These are phyloP conservation scores for Pachyuromys duprasi DNA, from an alignment of 2,797 vertebrate species.

Conservation along the genomic window DNA sequence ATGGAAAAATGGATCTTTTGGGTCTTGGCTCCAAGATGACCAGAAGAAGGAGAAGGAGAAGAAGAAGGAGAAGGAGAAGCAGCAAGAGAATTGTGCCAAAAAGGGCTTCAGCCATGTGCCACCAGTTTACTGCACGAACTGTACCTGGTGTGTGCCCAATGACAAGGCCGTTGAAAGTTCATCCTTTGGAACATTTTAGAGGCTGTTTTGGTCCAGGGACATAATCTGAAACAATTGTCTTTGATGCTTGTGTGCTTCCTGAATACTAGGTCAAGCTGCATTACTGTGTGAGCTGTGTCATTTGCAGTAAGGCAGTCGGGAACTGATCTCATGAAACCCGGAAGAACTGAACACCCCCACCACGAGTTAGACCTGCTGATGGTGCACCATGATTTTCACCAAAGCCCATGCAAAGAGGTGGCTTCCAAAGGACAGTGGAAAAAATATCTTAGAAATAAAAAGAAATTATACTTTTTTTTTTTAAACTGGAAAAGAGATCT, in stretches of 20 bases:
- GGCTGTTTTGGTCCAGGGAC: not conserved
- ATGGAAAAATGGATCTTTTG: not conserved
- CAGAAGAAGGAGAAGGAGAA: not conserved
- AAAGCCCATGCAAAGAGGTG: not conserved
- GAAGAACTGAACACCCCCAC: not conserved
- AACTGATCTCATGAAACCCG: not conserved
- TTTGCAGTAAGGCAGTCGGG: not conserved
- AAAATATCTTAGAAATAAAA: not conserved
- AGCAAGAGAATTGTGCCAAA: not conserved
- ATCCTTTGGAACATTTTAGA: not conserved
- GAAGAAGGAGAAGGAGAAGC: not conserved
- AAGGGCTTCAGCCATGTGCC: not conserved
- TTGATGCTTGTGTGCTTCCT: too few species aligned
- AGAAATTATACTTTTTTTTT: not conserved
- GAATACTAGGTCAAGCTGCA: not conserved
- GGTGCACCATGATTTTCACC: not conserved
- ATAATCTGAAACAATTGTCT: not conserved
- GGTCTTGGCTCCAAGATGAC: not conserved
- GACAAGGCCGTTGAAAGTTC: not conserved
- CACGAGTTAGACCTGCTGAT: not conserved
- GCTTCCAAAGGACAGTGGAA: not conserved
- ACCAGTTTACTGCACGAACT: too few species aligned
- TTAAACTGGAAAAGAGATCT: too few species aligned
- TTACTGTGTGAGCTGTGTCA: not conserved
- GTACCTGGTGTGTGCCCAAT: not conserved